Evolutionary conservation across 2,888 invertebrate genomes (phyloP).

Genomic region (Sinotaia quadrata): DNA sequence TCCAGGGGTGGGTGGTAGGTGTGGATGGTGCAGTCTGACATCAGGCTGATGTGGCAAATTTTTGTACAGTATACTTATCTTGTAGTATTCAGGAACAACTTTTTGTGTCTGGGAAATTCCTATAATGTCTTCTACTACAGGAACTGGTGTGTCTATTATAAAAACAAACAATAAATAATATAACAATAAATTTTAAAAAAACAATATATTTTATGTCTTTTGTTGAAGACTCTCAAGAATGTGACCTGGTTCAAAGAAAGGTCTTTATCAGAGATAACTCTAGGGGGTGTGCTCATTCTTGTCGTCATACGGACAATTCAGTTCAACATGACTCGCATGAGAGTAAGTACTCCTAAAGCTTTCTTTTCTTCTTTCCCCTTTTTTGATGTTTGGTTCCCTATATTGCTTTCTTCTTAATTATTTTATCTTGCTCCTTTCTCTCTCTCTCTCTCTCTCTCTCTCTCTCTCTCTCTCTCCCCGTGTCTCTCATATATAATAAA

Average conservation of each 20-base stretch:
- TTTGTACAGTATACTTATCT: too few species aligned
- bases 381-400: neutral
- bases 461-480: neutral
- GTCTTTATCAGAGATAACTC: constrained; percentile 89
- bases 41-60: too few species aligned
- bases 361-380: neutral
- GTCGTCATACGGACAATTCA: constrained; percentile 97
- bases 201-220: neutral
- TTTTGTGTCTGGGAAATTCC: too few species aligned
- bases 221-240: constrained; percentile 85
- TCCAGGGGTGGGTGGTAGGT: too few species aligned
- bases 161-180: too few species aligned
- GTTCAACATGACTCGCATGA: constrained; percentile 95
- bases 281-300: constrained; percentile 93
- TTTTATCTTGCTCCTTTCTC: neutral
- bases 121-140: too few species aligned
- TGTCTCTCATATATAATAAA: too few species aligned
- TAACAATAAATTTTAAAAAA: neutral
- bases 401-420: neutral
- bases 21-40: too few species aligned
- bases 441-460: neutral
- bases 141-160: neutral
- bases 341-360: constrained; percentile 75
- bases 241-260: constrained; percentile 95
- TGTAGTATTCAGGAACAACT: too few species aligned